phyloP scores from a whole-genome alignment of 2,797 vertebrate species.

The Pseudomugil tenellus region DNA sequence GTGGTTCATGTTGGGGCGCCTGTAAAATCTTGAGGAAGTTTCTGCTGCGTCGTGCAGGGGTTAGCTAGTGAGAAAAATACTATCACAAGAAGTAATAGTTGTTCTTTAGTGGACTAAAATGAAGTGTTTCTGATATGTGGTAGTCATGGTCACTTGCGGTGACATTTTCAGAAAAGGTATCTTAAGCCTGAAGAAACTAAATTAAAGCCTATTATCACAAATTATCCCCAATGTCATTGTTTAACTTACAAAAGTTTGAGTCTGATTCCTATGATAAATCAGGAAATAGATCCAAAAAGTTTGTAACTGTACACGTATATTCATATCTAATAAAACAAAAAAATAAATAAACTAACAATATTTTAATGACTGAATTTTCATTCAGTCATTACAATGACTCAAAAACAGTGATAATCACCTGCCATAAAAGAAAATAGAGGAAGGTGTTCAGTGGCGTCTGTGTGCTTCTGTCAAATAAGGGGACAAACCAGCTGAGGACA shows the following conservation, averaged over 20 bases:
- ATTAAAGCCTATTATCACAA: slow-evolving; percentile 16
- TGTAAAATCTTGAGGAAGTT: slow-evolving; percentile 47
- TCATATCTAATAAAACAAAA: background rate
- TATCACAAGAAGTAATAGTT: slow-evolving; percentile 42
- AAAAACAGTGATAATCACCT: background rate
- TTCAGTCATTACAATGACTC: background rate
- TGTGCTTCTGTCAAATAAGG: background rate
- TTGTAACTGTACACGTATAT: background rate
- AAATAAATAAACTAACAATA: background rate
- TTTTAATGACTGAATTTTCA: background rate
- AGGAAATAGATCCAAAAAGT: background rate
- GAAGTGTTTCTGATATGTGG: slow-evolving; percentile 50
- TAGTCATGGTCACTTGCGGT: slow-evolving; percentile 44
- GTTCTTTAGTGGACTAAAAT: slow-evolving; percentile 22
- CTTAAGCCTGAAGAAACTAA: slow-evolving; percentile 24
- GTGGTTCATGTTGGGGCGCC: slow-evolving; percentile 61
- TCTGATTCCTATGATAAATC: background rate
- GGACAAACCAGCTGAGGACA: background rate
- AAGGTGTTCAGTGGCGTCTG: background rate
- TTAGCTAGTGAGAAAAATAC: slow-evolving; percentile 39
- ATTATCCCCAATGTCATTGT: slow-evolving; percentile 9
- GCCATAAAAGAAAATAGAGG: background rate
- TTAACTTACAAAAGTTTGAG: slow-evolving; percentile 7
- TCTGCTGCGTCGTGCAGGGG: slow-evolving; percentile 36
- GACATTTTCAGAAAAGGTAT: slow-evolving; percentile 50